Conservation (phyloP, 2,113 vertebrate species). For the Aramus guarauna region DNA sequence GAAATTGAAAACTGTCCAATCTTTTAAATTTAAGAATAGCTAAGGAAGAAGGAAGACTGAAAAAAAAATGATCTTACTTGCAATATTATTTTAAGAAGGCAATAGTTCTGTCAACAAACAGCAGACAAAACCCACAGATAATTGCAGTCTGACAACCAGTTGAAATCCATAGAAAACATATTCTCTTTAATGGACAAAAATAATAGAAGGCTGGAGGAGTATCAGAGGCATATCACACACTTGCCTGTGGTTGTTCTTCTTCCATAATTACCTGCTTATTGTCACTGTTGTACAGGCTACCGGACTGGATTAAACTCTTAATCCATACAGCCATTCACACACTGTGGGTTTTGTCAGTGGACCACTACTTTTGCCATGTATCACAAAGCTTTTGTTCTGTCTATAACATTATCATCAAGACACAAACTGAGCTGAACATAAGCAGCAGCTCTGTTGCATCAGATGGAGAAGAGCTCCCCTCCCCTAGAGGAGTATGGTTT, state of each 20-base stretch:
- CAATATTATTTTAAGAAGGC: neutral
- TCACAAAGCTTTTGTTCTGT: neutral
- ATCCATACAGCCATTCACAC: too few relatives aligned
- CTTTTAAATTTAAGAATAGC: neutral
- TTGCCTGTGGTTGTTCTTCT: neutral
- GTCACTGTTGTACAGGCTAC: neutral
- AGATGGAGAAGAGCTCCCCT: neutral
- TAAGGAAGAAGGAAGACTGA: neutral
- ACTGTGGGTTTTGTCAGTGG: accelerated
- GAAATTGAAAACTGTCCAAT: neutral
- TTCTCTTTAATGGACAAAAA: neutral
- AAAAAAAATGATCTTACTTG: accelerated
- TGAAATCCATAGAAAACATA: neutral
- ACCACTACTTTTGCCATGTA: neutral
- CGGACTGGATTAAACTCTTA: too few relatives aligned
- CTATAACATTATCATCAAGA: neutral
- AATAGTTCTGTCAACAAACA: neutral
- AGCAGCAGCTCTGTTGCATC: neutral
- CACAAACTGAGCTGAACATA: neutral
- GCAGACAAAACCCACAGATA: accelerated
- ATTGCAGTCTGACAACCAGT: neutral
- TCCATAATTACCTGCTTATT: neutral
- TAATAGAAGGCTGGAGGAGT: neutral
- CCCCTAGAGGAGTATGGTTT: neutral
- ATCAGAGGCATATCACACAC: accelerated